Base-by-base conservation (phyloP, 2,797 vertebrate species). In the Cyprinella venusta region DNA sequence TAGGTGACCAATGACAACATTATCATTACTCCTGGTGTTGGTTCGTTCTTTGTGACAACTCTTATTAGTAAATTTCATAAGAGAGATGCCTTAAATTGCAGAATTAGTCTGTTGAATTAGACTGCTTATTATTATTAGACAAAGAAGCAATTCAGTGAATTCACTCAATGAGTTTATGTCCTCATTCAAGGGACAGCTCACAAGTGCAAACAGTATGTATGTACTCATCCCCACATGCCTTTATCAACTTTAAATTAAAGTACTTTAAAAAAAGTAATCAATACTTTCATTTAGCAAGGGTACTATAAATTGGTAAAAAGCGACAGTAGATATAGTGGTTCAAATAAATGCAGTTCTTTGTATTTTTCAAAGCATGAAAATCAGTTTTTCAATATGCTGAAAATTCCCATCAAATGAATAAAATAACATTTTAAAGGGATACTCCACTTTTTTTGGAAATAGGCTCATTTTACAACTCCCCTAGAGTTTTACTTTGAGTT, bases 121-220 rank as follows among this genome's bases (percentile, higher is more conserved):
- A 38, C 64, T 38, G 64, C 18, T 67, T 21, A 67, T 33, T 21
- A 33, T 72, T 19, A 26, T 36, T 26, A 71, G 15, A 30, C 79
- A 26, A 30, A 52, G n/a, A 72, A 13, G 30, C 36, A 42, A 33
- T 40, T 18, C 24, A 72, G 40, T 65, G 40, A 74, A 68, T 68
- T 68, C 79, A 63, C 74, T 72, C 24, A 82, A 26, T 30, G 26
- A 79, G 48, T 8, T 38, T 38, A 52, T 24, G 21, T 50, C 38
- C 10, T 38, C 24, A 6, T 69, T 19, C 1, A 18, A 69, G 6
- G 21, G 67, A 45, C 67, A 45, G 67, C 67, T 69, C 40, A 45
- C 54, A 63, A 40, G 45, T 42, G 45, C 30, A 80, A n/a, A 19
- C 16, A 70, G 33, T 80, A 24, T 38, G 40, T 79, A 24, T 38